Conservation (phyloP, 2,888 invertebrate genomes). For the Eledone cirrhosa region DNA sequence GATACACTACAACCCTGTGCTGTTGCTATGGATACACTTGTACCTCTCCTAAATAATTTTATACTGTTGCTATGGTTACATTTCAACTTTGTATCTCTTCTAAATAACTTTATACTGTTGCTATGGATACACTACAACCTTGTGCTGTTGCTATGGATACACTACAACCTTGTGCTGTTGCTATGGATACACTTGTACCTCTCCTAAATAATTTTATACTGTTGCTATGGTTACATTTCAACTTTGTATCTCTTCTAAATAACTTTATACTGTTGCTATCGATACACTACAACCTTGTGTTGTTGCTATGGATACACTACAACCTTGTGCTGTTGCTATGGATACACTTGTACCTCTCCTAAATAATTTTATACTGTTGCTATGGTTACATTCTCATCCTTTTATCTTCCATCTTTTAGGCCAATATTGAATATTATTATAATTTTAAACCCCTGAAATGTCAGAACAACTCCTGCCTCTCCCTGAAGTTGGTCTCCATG, state of each 20-base stretch:
- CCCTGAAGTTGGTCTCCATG: slow-evolving; percentile 52
- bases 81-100: no score
- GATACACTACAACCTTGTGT: no score
- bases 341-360: neutral
- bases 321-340: no score
- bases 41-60: no score
- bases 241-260: no score
- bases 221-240: no score
- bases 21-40: neutral
- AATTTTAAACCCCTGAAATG: slow-evolving; percentile 72
- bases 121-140: neutral
- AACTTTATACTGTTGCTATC: neutral
- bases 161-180: no score
- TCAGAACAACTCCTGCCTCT: slow-evolving; percentile 70
- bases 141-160: no score
- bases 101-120: neutral
- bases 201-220: no score
- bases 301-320: no score
- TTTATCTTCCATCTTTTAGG: slow-evolving; percentile 51
- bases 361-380: neutral
- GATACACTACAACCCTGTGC: no score
- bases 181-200: neutral
- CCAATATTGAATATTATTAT: slow-evolving; percentile 76
- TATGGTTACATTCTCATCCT: neutral
- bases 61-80: no score